Evolutionary conservation across 2,113 vertebrate genomes (phyloP), one percentile per base, ranked within the genome.

Genomic region (Leucoraja erinaceus): DNA sequence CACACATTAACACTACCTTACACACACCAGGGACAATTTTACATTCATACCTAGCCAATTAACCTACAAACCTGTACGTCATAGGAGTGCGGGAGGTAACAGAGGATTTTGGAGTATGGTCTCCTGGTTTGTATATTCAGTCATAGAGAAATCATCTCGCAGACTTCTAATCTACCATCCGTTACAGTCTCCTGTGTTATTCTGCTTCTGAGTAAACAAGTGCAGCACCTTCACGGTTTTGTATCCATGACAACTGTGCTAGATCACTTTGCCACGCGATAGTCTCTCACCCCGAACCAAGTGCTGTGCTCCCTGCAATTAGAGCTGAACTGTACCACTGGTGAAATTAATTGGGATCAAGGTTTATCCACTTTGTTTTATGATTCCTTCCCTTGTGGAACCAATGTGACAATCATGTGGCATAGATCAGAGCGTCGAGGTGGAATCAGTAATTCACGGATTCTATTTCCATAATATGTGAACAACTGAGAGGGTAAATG

Each of bases 281-380:
- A 91, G 47, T 72, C 68, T 72, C 66, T 91, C 90, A 72, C 90
- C 68, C 68, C 33, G 72, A 47, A 38, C 31, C 90, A 54, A 91
- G 18, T 72, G 68, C 16, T 47, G 66, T 47, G 68, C 18, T 68
- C 72, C 12, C 86, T 90, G 31, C 68, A 90, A 90, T 90, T 90
- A 90, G 86, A 33, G 63, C 18, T 90, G 86, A 90, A 90, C 31
- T 90, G 66, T 90, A 70, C 63, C 61, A 90, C n/a, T 90, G 86
- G 31, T 68, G 63, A 90, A 70, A 90, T 90, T 90, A 90, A 90
- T 90, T 90, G 86, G 86, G 86, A 68, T 90, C 86, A 90, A 90
- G 63, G 86, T 70, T 90, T 90, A 90, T 90, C 86, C 31, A 90
- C n/a, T 90, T 68, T 68, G 66, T 28, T 90, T n/a, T 66, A 56